Conservation (phyloP, 2,113 vertebrate species). For the Etheostoma spectabile region DNA sequence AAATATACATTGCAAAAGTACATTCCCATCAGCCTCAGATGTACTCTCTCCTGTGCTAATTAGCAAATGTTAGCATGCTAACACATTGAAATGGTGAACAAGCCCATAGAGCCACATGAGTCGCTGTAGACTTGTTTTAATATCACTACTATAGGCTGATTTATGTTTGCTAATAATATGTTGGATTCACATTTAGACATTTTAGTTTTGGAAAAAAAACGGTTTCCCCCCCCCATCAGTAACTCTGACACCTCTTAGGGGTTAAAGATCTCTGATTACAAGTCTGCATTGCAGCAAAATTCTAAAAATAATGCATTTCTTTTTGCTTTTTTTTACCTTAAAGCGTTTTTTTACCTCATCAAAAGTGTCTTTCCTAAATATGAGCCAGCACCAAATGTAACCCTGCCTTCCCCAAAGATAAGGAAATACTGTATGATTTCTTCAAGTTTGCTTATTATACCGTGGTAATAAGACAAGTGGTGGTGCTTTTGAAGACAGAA, state of each 20-base stretch:
- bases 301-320: no score
- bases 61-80: not conserved
- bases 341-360: not conserved
- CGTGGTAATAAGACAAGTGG: not conserved
- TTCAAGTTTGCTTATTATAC: not conserved
- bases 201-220: no score
- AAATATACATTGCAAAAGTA: not conserved
- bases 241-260: no score
- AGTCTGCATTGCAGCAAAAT: no score
- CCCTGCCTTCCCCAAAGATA: not conserved
- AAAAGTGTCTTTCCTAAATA: not conserved
- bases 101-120: no score
- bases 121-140: no score
- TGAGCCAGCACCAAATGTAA: not conserved
- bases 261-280: no score
- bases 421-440: not conserved
- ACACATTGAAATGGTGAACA: not conserved
- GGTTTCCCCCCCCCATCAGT: no score
- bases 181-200: no score
- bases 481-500: not conserved
- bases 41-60: not conserved
- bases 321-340: not conserved
- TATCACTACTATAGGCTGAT: no score
- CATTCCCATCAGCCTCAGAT: not conserved
- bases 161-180: no score